Conservation (phyloP, 2,797 vertebrate genomes). For the Salarias fasciatus region DNA sequence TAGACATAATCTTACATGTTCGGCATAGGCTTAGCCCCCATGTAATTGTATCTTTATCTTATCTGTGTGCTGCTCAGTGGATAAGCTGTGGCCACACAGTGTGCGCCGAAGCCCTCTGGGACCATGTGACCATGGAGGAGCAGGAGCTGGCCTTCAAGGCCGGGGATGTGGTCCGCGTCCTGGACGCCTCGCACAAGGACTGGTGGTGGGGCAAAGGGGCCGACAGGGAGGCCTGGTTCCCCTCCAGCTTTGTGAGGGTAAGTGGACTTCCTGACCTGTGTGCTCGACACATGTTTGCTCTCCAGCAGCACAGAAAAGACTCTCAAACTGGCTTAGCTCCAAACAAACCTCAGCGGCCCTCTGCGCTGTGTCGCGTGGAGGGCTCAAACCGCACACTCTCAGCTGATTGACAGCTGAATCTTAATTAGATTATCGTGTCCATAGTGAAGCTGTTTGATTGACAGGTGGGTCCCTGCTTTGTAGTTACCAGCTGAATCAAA, state of each 20-base stretch:
- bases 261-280: conserved; percentile 76
- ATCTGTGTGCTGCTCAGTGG: conserved; percentile 80
- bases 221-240: conserved; percentile 96
- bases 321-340: conserved; percentile 58
- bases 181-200: conserved; percentile 94
- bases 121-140: conserved; percentile 99
- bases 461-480: conserved; percentile 55
- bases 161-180: conserved; percentile 94
- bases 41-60: conserved; percentile 71
- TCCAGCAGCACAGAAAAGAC: conserved; percentile 52
- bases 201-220: conserved; percentile 98
- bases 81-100: conserved; percentile 91
- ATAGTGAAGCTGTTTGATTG: conserved; percentile 66
- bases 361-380: conserved; percentile 39
- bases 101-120: conserved; percentile 97
- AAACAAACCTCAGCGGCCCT: conserved; percentile 50
- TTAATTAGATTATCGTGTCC: conserved; percentile 62
- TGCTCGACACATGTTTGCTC: conserved; percentile 59
- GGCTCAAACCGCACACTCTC: conserved; percentile 31
- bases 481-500: conserved; percentile 46
- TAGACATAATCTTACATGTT: conserved; percentile 64
- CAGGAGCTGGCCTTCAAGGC: conserved; percentile 98
- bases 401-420: conserved; percentile 71
- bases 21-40: conserved; percentile 51
- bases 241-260: conserved; percentile 96